These are phyloP conservation scores for Sternarchorhynchus goeldii DNA, from an alignment of 2,797 vertebrate genomes.

Conservation along the genomic window DNA sequence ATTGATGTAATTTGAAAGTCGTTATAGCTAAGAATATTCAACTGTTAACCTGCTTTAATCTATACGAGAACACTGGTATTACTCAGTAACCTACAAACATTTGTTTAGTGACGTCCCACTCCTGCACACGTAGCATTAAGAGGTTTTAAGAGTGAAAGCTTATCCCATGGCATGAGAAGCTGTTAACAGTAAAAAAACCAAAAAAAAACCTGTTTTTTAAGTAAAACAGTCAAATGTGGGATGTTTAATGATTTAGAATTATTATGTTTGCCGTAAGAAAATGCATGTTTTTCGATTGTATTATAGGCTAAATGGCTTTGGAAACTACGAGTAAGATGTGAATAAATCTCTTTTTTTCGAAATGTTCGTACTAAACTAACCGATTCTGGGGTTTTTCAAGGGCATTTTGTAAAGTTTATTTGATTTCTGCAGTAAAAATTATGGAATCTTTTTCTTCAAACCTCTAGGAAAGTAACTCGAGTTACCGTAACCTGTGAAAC, in stretches of 20 bases:
- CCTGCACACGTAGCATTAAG: conserved; percentile 51
- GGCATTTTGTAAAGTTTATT: too few relatives aligned
- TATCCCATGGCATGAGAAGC: background rate
- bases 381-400: too few relatives aligned
- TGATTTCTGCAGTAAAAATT: too few relatives aligned
- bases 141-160: background rate
- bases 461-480: too few relatives aligned
- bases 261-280: background rate
- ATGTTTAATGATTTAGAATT: background rate
- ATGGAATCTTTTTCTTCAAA: too few relatives aligned
- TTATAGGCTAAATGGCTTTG: background rate
- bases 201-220: too few relatives aligned
- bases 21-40: conserved; percentile 61
- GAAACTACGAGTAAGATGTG: background rate
- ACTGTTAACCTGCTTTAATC: background rate
- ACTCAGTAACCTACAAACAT: conserved; percentile 46
- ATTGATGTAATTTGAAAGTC: conserved; percentile 19
- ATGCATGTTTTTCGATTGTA: too few relatives aligned
- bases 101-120: conserved; percentile 60
- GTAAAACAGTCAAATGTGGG: background rate
- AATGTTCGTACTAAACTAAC: too few relatives aligned
- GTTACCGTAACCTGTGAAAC: background rate
- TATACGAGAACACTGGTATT: conserved; percentile 36
- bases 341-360: too few relatives aligned
- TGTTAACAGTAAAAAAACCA: background rate